Evolutionary conservation across 2,888 invertebrate genomes (phyloP), one percentile per base, ranked within the genome.

Genomic region (Rosalia funebris): DNA sequence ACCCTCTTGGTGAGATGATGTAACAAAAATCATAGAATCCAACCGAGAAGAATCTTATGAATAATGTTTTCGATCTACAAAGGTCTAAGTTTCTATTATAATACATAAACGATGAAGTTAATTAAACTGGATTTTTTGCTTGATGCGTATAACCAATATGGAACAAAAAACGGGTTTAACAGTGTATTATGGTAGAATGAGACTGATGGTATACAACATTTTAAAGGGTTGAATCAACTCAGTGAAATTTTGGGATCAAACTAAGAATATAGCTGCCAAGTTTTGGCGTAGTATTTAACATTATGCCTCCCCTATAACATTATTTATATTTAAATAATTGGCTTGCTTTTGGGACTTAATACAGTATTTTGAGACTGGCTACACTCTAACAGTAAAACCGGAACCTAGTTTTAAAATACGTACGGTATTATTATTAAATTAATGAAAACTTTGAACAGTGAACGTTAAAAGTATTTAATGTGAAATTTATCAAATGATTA

Each of bases 201-300:
- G 50, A 31, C 31, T 45, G 17, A 53, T 12, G 11, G 12, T 31
- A 25, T 45, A 57, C 31, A 41, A 36, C 25, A 39, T 48, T 48
- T 50, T 57, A 42, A 32, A 14, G 54, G 47, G 56, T 59, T 52
- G 47, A 50, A 53, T 59, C 61, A 57, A 65, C 65, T 60, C 62
- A 53, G 62, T 68, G 66, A 69, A 71, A 71, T 70, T 69, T 71
- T 70, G 73, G 73, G 71, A 71, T 70, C 71, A 71, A 73, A 67
- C 65, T 71, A 66, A 61, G 52, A 62, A 59, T 60, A 53, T 65
- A 65, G 60, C 63, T 57, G 64, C 60, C 61, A 60, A 60, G 57
- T 61, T 56, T 64, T 61, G 39, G 59, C 32, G 20, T 47, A 39
- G 39, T 37, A 36, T 37, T 31, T 53, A 50, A 50, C 20, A 41